A percentile compares a stretch with the other conserved stretches of the same genome.
phyloP scores from a whole-genome alignment of 2,797 vertebrate species.

The Siniperca undulata region DNA sequence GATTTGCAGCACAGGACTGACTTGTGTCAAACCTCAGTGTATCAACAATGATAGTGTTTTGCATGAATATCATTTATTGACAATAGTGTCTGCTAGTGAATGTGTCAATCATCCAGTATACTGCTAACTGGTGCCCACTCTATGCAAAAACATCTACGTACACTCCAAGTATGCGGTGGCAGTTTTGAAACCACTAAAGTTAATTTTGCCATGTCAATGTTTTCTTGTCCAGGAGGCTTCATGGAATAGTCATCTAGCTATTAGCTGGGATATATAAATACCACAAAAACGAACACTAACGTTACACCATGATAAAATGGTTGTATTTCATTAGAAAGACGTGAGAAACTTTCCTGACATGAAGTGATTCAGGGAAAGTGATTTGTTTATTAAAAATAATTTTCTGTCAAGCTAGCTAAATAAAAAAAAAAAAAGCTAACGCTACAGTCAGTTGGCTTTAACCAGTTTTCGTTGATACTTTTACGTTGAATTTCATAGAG shows the following conservation, averaged over 20 bases:
- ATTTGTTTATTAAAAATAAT: background rate
- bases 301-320: background rate
- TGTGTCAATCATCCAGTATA: constrained; percentile 3
- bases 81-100: constrained; percentile 1
- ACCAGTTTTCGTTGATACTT: constrained; percentile 15
- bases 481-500: constrained; percentile 2
- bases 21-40: background rate
- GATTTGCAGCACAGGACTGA: background rate
- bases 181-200: constrained; percentile 18
- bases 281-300: background rate
- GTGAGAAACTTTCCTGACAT: background rate
- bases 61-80: constrained; percentile 21
- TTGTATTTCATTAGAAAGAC: background rate
- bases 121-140: constrained; percentile 48
- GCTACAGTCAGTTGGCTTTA: background rate
- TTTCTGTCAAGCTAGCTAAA: background rate
- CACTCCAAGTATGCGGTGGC: constrained; percentile 5
- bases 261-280: background rate
- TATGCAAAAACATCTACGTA: constrained; percentile 45
- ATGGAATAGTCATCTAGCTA: constrained; percentile 7
- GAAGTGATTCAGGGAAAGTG: background rate
- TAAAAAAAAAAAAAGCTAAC: background rate
- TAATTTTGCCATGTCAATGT: constrained; percentile 21
- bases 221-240: background rate
- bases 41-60: background rate